phyloP scores from a whole-genome alignment of 1,140 invertebrate species.

The Hyposmocoma kahamanoa region DNA sequence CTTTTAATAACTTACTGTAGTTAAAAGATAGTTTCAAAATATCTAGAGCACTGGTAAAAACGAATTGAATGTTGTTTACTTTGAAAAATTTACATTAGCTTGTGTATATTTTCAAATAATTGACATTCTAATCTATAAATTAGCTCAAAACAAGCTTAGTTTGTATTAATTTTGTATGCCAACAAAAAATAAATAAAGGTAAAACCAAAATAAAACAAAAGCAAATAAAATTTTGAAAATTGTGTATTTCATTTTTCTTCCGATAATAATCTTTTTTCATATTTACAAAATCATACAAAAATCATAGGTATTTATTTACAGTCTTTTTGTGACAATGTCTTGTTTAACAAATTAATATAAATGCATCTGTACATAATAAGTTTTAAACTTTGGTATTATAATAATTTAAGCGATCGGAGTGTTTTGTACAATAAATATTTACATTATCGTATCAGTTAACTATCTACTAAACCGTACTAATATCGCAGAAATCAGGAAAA shows the following conservation, averaged over 20 bases:
- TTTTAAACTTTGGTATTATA: conserved; percentile 70
- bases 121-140: no score
- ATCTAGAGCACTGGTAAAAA: no score
- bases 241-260: conserved; percentile 52
- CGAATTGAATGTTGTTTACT: no score
- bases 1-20: no score
- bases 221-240: conserved; percentile 58
- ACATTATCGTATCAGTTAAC: conserved; percentile 15
- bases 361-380: conserved; percentile 61
- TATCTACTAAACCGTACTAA: conserved; percentile 34
- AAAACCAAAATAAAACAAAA: conserved; percentile 50
- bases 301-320: conserved; percentile 55
- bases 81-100: no score
- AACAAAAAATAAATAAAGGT: conserved; percentile 11
- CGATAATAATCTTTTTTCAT: conserved; percentile 37
- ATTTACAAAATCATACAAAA: no score
- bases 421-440: conserved; percentile 12
- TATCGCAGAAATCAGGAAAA: conserved; percentile 66
- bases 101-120: no score
- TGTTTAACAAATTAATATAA: conserved; percentile 43
- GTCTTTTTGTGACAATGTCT: conserved; percentile 31
- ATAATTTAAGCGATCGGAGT: conserved; percentile 46
- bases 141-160: no score
- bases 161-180: no score
- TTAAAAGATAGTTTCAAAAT: no score